Base-by-base conservation (phyloP, 2,888 invertebrate species). In the Coecobrya sp. region DNA sequence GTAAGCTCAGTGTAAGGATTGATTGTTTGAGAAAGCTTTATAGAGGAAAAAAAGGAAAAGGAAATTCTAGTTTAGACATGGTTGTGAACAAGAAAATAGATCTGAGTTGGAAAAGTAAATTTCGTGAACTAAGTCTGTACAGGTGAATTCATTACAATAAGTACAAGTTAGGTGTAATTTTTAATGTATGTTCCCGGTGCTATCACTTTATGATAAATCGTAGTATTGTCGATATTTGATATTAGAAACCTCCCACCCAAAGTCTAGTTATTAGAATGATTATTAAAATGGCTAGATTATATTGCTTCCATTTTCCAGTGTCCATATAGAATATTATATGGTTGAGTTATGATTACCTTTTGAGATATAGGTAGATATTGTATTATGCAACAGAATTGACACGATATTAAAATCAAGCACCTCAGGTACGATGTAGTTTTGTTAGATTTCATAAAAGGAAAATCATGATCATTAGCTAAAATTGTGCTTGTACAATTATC, bases 151-250 rank as follows among this genome's bases (percentile, higher is more conserved):
- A 30, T 42, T 68, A 86, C 59, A 68, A 73, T 73, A 87, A 87
- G 87, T 87, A 87, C 87, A 87, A 87, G 49, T 45, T 76, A 86
- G 82, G 10, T 84, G 45, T 59, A 84, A 81, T 81, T 81, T 81
- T 81, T 85, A 68, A 68, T 36, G 45, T 62, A 70, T 36, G 45
- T 62, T 52, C 70, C 68, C 81, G 81, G 81, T 89, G 89, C 89
- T 89, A 89, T 89, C 11, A 76, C 30, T 88, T 79, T 22, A 30
- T 52, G 30, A 55, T 42, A 27, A 59, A 36, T 36, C 2, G 8
- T 52, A 36, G 85, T 85, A 85, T 81, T 81, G 68, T 22, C 30
- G 68, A 36, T 68, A 68, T 84, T 84, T 84, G 19, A 59, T 45
- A 73, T 62, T 62, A 62, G 84, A 62, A 55, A 59, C 27, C 62